These are phyloP conservation scores for Microtus montanus DNA, from an alignment of 2,113 vertebrate genomes.

Conservation along the genomic window DNA sequence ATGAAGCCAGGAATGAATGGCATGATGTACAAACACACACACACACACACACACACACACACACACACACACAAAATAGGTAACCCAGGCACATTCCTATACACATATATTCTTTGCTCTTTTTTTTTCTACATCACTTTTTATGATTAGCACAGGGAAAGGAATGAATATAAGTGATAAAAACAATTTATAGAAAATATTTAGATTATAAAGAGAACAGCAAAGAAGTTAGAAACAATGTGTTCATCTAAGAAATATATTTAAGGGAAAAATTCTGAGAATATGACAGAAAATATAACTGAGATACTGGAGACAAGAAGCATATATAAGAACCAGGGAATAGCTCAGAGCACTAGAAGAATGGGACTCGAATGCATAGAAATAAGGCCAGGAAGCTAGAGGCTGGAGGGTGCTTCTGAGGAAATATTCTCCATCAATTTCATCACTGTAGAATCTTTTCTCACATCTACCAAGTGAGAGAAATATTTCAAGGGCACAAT, in stretches of 20 bases:
- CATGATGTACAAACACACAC: not conserved
- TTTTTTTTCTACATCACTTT: not conserved
- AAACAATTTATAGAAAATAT: not conserved
- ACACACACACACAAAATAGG: not conserved
- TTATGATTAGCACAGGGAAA: not conserved
- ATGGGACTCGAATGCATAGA: not conserved
- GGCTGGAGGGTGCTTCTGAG: not conserved
- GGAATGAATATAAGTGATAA: not conserved
- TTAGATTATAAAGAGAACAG: not conserved
- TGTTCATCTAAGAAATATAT: not conserved
- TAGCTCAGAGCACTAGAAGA: not conserved
- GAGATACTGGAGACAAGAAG: not conserved
- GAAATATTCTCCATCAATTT: no score
- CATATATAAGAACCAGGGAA: not conserved
- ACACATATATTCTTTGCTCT: not conserved
- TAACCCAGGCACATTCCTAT: not conserved
- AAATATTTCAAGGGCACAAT: fast-evolving
- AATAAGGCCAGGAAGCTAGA: not conserved
- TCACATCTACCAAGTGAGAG: fast-evolving
- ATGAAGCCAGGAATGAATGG: not conserved
- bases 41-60: no score
- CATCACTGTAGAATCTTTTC: not conserved
- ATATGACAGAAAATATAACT: not conserved
- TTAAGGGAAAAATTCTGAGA: not conserved
- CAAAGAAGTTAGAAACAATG: not conserved